Conservation (phyloP, 2,797 vertebrate genomes). For the Enteromius viviparus region DNA sequence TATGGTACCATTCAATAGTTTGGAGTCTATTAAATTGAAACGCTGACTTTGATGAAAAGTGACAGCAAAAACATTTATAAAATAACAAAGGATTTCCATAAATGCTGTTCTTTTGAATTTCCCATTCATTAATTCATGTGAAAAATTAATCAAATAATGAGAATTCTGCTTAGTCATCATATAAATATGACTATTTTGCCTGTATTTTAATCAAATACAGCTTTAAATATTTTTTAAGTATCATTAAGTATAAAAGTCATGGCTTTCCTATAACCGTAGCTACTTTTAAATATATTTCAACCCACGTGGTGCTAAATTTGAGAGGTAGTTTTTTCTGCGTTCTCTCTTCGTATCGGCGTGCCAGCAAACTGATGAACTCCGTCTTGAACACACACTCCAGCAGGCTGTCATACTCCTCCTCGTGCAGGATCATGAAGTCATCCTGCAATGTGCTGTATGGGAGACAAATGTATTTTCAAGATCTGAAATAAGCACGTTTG, state of each 20-base stretch:
- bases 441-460: conserved; percentile 89
- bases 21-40: background rate
- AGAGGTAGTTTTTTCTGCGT: conserved; percentile 93
- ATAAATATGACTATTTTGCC: background rate
- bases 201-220: background rate
- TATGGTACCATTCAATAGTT: background rate
- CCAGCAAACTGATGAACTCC: conserved; percentile 93
- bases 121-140: background rate
- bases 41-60: background rate
- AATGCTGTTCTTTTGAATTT: background rate
- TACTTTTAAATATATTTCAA: conserved; percentile 44
- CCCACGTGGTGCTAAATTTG: conserved; percentile 95
- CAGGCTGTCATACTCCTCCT: conserved; percentile 97
- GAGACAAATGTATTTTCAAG: conserved; percentile 23
- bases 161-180: background rate
- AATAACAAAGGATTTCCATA: background rate
- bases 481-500: background rate
- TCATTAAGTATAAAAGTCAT: background rate
- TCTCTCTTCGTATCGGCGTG: conserved; percentile 92
- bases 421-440: conserved; percentile 93
- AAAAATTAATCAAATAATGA: no score
- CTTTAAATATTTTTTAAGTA: no score
- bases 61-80: background rate
- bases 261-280: background rate
- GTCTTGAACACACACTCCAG: conserved; percentile 97